Percentiles rank a stretch among this genome's conserved stretches.
Evolutionary conservation across 92 coral and sea anemone species (phyloP).

Genomic region (Epizoanthus illoricatus): DNA sequence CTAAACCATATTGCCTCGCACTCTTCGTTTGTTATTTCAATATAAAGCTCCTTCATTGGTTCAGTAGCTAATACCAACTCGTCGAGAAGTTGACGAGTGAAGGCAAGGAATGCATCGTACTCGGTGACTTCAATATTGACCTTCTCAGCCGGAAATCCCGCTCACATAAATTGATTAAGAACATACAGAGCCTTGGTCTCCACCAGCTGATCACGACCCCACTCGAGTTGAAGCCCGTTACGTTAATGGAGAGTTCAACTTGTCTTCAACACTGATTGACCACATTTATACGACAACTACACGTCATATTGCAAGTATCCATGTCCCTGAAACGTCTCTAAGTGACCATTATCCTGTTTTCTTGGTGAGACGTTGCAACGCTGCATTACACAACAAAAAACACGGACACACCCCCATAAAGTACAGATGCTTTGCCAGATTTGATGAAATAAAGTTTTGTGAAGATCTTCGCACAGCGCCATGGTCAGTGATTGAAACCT

Average conservation of each 20-base stretch:
- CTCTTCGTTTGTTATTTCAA: too few species aligned
- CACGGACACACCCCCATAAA: neutral
- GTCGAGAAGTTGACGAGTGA: too few species aligned
- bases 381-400: conserved; percentile 18
- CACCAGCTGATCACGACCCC: conserved; percentile 19
- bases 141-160: too few species aligned
- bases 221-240: conserved; percentile 18
- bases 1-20: too few species aligned
- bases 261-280: conserved; percentile 40
- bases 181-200: neutral
- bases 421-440: conserved; percentile 2
- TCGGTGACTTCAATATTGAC: too few species aligned
- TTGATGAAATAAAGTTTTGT: conserved; percentile 12
- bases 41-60: too few species aligned
- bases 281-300: conserved; percentile 27
- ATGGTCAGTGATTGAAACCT: conserved; percentile 34
- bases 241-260: conserved; percentile 1
- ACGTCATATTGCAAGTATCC: conserved; percentile 33
- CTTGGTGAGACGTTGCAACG: neutral
- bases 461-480: conserved; percentile 7
- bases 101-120: too few species aligned
- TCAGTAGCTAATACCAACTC: too few species aligned
- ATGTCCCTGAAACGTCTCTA: conserved; percentile 19
- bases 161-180: too few species aligned
- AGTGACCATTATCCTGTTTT: conserved; percentile 38